Conservation (phyloP, 2,113 vertebrate species). For the Microtus oregoni region DNA sequence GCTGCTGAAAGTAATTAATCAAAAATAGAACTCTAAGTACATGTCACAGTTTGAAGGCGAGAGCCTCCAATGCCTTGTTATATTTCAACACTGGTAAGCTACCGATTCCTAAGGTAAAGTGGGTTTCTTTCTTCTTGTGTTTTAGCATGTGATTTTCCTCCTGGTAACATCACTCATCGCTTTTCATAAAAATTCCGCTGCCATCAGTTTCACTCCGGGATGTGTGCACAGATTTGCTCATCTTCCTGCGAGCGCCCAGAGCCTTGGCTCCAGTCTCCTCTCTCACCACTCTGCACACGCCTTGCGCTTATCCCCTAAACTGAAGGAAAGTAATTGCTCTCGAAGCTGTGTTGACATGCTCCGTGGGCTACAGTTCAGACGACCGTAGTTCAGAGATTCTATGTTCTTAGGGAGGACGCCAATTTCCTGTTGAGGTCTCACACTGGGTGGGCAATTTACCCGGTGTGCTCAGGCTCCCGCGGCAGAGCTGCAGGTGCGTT, state of each 20-base stretch:
- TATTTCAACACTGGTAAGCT: slow-evolving; percentile 26
- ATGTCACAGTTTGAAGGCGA: neutral
- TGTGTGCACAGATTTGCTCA: slow-evolving; percentile 47
- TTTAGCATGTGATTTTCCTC: neutral
- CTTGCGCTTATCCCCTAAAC: slow-evolving; percentile 66
- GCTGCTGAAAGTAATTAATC: slow-evolving; percentile 53
- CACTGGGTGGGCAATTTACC: slow-evolving; percentile 49
- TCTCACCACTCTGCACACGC: slow-evolving; percentile 61
- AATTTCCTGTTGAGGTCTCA: slow-evolving; percentile 64
- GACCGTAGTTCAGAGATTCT: slow-evolving; percentile 61
- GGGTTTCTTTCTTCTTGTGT: neutral
- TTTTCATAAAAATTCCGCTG: slow-evolving; percentile 48
- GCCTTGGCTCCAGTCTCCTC: slow-evolving; percentile 35
- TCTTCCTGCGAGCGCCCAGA: slow-evolving; percentile 54
- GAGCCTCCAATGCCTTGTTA: slow-evolving; percentile 39
- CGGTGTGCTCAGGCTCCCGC: neutral
- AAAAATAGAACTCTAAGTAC: slow-evolving; percentile 40
- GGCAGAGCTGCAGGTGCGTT: slow-evolving; percentile 53
- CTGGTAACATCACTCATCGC: slow-evolving; percentile 38
- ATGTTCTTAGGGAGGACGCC: slow-evolving; percentile 59
- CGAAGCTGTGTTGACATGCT: slow-evolving; percentile 72
- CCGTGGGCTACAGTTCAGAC: slow-evolving; percentile 64
- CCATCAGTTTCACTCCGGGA: slow-evolving; percentile 36
- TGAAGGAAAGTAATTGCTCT: slow-evolving; percentile 72
- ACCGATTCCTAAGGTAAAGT: slow-evolving; percentile 50